Evolutionary conservation across 1,140 invertebrate species (phyloP).

Genomic region (Gerris buenoi): DNA sequence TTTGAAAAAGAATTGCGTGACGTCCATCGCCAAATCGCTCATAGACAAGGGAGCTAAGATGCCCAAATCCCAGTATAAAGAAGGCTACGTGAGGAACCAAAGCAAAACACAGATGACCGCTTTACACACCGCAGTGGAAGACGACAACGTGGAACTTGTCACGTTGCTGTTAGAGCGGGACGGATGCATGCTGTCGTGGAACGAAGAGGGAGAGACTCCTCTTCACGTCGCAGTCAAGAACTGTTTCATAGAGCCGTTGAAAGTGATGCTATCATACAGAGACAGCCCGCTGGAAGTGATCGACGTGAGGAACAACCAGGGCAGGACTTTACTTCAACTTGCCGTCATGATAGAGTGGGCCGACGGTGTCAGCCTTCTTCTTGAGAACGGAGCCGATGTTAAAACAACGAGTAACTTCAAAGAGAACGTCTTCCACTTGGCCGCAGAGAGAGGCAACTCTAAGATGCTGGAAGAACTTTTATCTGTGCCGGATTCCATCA

Average conservation of each 20-base stretch:
- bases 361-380: constrained; percentile 39
- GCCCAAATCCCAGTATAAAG: constrained; percentile 13
- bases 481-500: constrained; percentile 36
- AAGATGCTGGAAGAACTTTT: constrained; percentile 45
- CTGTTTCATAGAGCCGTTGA: constrained; percentile 30
- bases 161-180: constrained; percentile 29
- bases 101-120: too few relatives aligned
- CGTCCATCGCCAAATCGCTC: not conserved
- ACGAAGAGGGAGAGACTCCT: constrained; percentile 39
- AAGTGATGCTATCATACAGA: constrained; percentile 31
- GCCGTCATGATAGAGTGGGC: constrained; percentile 47
- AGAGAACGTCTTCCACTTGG: constrained; percentile 38
- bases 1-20: not conserved
- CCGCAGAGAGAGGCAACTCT: constrained; percentile 39
- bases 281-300: constrained; percentile 23
- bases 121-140: not conserved
- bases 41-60: constrained; percentile 13
- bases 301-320: constrained; percentile 40
- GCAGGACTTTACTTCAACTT: constrained; percentile 63
- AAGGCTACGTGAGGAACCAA: not conserved
- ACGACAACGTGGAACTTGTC: constrained; percentile 24
- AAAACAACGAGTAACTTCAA: constrained; percentile 45
- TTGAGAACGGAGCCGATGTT: constrained; percentile 52
- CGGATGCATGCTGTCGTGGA: constrained; percentile 30
- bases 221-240: constrained; percentile 39